Percentiles rank a stretch among this genome's conserved stretches.
These are phyloP conservation scores for Actinia equina DNA, from an alignment of 64 coral and sea anemone species.

Conservation along the genomic window DNA sequence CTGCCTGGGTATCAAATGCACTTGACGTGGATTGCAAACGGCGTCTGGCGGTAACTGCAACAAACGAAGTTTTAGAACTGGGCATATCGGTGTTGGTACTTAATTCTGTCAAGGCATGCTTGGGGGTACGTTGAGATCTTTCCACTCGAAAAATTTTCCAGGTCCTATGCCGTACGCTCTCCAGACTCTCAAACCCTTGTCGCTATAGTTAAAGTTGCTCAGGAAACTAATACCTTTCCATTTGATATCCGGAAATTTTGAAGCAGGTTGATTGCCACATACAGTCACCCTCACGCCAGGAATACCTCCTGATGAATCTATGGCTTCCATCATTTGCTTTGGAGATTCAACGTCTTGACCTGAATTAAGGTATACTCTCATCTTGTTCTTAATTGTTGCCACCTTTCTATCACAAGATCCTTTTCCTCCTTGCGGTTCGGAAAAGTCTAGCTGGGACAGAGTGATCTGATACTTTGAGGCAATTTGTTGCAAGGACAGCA, in stretches of 20 bases:
- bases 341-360: too few relatives aligned
- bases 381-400: too few relatives aligned
- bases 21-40: not conserved
- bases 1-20: not conserved
- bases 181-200: too few relatives aligned
- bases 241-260: not conserved
- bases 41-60: not conserved
- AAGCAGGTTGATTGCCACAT: not conserved
- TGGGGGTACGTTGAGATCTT: not conserved
- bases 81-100: not conserved
- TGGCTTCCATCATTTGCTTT: too few relatives aligned
- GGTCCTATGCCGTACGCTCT: too few relatives aligned
- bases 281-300: not conserved
- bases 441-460: not conserved
- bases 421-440: too few relatives aligned
- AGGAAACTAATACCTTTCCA: conserved; percentile 3
- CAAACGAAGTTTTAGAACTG: not conserved
- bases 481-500: too few relatives aligned
- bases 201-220: too few relatives aligned
- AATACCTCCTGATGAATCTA: not conserved
- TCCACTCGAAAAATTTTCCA: conserved; percentile 11
- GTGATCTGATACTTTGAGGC: not conserved
- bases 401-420: too few relatives aligned
- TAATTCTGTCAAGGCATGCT: not conserved
- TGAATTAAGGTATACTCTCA: too few relatives aligned